These are phyloP conservation scores for Thecophora atra DNA, from an alignment of 2,888 invertebrate species.

Conservation along the genomic window DNA sequence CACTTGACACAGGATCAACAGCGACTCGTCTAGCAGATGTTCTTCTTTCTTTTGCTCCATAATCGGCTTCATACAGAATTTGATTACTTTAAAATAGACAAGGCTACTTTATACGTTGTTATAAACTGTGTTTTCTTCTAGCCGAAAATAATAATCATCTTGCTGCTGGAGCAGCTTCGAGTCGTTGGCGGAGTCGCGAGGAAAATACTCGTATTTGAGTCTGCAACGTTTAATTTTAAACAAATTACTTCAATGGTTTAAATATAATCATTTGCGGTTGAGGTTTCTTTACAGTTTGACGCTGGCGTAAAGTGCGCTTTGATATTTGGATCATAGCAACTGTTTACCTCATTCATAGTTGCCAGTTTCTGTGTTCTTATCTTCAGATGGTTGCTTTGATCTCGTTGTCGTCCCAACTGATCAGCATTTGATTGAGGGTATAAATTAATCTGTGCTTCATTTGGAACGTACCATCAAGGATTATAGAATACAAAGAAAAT, in stretches of 20 bases:
- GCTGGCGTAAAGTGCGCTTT: conserved; percentile 41
- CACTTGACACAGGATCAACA: conserved; percentile 12
- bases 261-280: conserved; percentile 60
- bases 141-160: no score
- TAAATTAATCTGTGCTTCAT: conserved; percentile 27
- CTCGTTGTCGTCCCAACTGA: conserved; percentile 6
- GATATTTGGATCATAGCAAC: neutral
- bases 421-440: neutral
- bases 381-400: neutral
- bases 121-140: neutral
- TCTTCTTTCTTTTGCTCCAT: conserved; percentile 39
- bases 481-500: no score
- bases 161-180: neutral
- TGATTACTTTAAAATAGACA: conserved; percentile 61
- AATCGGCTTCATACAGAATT: conserved; percentile 49
- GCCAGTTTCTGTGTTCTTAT: conserved; percentile 6
- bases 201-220: neutral
- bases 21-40: conserved; percentile 1
- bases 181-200: neutral
- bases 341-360: neutral
- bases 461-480: neutral
- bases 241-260: conserved; percentile 64
- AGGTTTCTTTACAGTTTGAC: conserved; percentile 2
- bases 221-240: conserved; percentile 46
- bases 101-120: conserved; percentile 52